Evolutionary conservation across 1,140 invertebrate genomes (phyloP), one percentile per base, ranked within the genome.

Genomic region (Drosophila nigromelanica): DNA sequence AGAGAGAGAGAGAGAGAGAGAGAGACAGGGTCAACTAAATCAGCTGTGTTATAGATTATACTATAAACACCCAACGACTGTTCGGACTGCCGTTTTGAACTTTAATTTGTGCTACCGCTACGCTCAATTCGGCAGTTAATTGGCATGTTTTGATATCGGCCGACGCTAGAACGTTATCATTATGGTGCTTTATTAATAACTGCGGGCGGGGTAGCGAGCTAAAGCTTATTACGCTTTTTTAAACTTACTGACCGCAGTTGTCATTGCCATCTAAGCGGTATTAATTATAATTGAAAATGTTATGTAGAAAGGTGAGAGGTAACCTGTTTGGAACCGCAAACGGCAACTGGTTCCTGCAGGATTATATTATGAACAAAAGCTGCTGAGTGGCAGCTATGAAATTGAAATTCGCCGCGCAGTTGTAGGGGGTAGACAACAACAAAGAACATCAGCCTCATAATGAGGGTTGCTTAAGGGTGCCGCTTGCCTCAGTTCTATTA

Each of bases 251-350:
- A 70, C 75, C 79, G 64, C 68, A 56, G 66, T 60, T 70, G 64
- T 75, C 68, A 80, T 73, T 70, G 64, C n/a, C 61, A 71, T 75
- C 48, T 73, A 43, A 67, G 66, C 78, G 50, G 62, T 42, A 72
- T 86, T 59, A 68, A 58, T 78, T 86, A 72, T 81, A 86, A 78
- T 87, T 74, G 66, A 69, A 78, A 78, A 61, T 54, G 33, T 8
- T 27, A 4, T 15, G 63, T 18, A 52, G 42, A 42, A n/a, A 14
- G 10, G 5, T 30, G 15, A 15, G 33, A 1, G 39, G 27, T 7
- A 47, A 35, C 12, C 54, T 35, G 62, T n/a, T 27, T 4, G 45
- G 33, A 7, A 62, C 35, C 47, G 35, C 37, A n/a, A 39, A 55
- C 2, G 50, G 11, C 3, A 55, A 55, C 37, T 55, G 21, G 39